Evolutionary conservation across 2,888 invertebrate species (phyloP), one percentile per base, ranked within the genome.

Genomic region (Acrobasis suavella): DNA sequence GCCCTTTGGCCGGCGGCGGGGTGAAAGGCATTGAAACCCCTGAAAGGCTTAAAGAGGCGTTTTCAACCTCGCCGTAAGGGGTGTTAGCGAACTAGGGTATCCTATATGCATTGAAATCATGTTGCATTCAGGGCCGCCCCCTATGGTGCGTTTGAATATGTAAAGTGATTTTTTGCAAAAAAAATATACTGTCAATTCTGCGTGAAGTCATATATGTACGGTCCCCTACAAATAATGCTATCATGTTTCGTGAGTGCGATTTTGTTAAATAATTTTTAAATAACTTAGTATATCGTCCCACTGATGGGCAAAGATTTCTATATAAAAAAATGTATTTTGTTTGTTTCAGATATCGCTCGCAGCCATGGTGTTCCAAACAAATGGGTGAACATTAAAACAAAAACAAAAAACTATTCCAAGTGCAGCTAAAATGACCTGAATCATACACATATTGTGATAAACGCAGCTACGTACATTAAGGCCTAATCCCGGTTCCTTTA

Each of bases 401-500:
- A 46, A 55, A 59, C 16, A n/a, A 9, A 12, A 15, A 7, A 14
- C 3, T 22, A 22, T 22, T n/a, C n/a, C 6, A 42, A 38, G 50
- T 49, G 50, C 58, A 62, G 54, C 32, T 39, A 66, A 55, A 58
- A 67, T 67, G 67, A 58, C 65, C 54, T 64, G 67, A 67, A 64
- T 64, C 54, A 54, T 17, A 42, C 14, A 55, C n/a, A 61, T 49
- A 54, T 71, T 81, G 85, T 84, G 82, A 85, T 82, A 85, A 64
- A 61, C 67, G 65, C 67, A 52, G 22, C 60, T 61, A 64, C 61
- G 49, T 67, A 71, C 67, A 72, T 72, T 69, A 72, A 82, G 73
- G 76, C 76, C 76, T 81, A 78, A 78, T 74, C 77, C 75, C 69
- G 80, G 91, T 89, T 91, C 90, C 91, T 91, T 70, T 88, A 89